Base-by-base conservation (phyloP, 2,888 invertebrate species). In the Hirtodrosophila duncani region DNA sequence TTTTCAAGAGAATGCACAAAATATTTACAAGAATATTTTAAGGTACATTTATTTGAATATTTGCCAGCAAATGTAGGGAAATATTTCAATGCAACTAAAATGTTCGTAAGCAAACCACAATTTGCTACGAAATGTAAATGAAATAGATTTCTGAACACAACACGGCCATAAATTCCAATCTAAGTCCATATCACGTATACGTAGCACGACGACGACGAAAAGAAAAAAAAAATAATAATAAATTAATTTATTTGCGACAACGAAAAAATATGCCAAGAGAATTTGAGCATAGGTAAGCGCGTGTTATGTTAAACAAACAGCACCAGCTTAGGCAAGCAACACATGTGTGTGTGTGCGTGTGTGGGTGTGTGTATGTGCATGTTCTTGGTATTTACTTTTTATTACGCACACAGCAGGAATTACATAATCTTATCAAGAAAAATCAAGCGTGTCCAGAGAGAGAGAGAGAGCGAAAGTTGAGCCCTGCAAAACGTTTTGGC, bases 221-320 rank as follows among this genome's bases (percentile, higher is more conserved):
- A 44, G 16, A 50, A 49, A 52, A 39, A 56, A 57, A 45, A 58
- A 63, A 69, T 72, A 72, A 75, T 75, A 64, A 79, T 74, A 70
- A 75, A 79, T 75, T 75, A 75, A 75, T 79, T 79, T 75, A 79
- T 79, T 69, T 79, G 67, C 72, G 63, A 56, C 68, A 30, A 42
- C 29, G 14, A 6, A 18, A 23, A 29, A 34, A 37, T 11, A 57
- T 62, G 55, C 62, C 58, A 58, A 59, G 55, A 62, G 55, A 62
- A 75, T 63, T 59, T 50, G 51, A 52, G 49, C 56, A 56, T 38
- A 46, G 39, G 17, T 10, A 37, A 29, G 27, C 21, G 11, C n/a
- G 34, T 38, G 23, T 34, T n/a, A 21, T 26, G 24, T 11, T 21
- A 21, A 18, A 33, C 11, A 3, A 11, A 14, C 5, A 6, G 10